Evolutionary conservation across 1,140 invertebrate genomes (phyloP), one percentile per base, ranked within the genome.

Genomic region (Apis laboriosa): DNA sequence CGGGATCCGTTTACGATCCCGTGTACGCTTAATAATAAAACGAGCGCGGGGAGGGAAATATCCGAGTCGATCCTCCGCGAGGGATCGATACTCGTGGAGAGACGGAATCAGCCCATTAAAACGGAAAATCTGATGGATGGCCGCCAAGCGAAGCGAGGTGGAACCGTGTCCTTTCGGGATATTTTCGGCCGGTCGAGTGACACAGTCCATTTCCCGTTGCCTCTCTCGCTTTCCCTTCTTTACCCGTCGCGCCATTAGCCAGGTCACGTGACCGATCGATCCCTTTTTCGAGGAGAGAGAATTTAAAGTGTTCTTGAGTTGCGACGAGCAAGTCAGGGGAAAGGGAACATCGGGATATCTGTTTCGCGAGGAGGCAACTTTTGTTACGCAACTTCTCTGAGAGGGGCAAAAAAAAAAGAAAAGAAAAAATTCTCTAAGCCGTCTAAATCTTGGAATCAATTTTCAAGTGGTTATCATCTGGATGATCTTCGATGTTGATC

Each of bases 191-290:
- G 51, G 28, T 43, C 24, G n/a, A 28, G 19, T 51, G 73, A 70
- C 77, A 51, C 58, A 77, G 81, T 34, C 64, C 24, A 78, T 67
- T 86, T 77, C 64, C 64, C 34, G 43, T 68, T 28, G 73, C n/a
- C 58, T 19, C 49, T 11, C 28, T 7, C 34, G 34, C 34, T 43
- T 24, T 28, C 64, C 12, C 53, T 24, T 43, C 34, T 49, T 80
- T 51, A n/a, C 80, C 72, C 70, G 43, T 77, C 72, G 56, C 24
- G 55, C 77, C 55, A 86, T 84, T 85, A 85, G 19, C 64, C 21
- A 34, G 17, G 53, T 75, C 66, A 60, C 56, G 58, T 63, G 61
- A 19, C 70, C 21, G 24, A 58, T n/a, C 84, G 76, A 84, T 86
- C 58, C 60, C 8, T 58, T 43, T 56, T 43, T 19, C 24, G 24